Conservation (phyloP, 2,888 invertebrate species). For the Oegoconia quadripuncta region DNA sequence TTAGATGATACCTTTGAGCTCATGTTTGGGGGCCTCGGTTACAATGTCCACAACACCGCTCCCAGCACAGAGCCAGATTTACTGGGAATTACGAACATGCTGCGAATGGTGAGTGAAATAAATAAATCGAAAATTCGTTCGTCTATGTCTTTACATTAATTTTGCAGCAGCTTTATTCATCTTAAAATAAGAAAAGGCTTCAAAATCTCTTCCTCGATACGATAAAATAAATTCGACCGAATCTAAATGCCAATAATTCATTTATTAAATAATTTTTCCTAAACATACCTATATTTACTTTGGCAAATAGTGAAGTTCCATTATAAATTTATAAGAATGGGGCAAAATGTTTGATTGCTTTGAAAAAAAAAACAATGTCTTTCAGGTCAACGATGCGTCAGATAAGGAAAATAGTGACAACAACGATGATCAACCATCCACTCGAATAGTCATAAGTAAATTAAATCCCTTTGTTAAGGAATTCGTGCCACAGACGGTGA, state of each 20-base stretch:
- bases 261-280: too few species aligned
- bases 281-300: too few species aligned
- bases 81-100: slow-evolving; percentile 43
- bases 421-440: neutral
- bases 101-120: slow-evolving; percentile 43
- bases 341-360: too few species aligned
- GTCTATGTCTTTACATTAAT: too few species aligned
- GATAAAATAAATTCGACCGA: too few species aligned
- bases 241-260: too few species aligned
- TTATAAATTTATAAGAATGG: too few species aligned
- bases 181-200: too few species aligned
- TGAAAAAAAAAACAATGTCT: too few species aligned
- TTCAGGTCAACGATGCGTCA: slow-evolving; percentile 24
- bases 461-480: slow-evolving; percentile 48
- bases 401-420: neutral
- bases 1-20: slow-evolving; percentile 32
- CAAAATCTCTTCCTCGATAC: too few species aligned
- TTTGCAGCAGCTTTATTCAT: too few species aligned
- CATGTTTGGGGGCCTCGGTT: slow-evolving; percentile 21
- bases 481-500: slow-evolving; percentile 34
- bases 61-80: slow-evolving; percentile 39
- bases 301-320: too few species aligned
- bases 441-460: slow-evolving; percentile 36
- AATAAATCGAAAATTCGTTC: neutral
- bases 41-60: neutral